Evolutionary conservation across 2,888 invertebrate species (phyloP).

Genomic region (Drosophila nr. perissopoda): DNA sequence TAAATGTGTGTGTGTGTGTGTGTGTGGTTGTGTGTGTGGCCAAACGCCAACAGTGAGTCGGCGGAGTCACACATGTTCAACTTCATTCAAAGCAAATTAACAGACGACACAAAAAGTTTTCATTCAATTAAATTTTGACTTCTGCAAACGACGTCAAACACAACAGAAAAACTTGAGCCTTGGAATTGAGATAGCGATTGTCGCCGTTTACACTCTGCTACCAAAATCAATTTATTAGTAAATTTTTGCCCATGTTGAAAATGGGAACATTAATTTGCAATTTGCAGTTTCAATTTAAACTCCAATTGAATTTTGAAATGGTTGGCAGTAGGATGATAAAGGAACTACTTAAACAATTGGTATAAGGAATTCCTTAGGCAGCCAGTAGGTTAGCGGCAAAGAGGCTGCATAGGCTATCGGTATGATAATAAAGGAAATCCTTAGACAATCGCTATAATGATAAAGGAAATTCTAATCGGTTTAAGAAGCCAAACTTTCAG

Average conservation of each 20-base stretch:
- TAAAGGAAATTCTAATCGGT: not conserved
- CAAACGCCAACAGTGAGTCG: slow-evolving; percentile 18
- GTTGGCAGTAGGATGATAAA: not conserved
- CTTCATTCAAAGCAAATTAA: slow-evolving; percentile 78
- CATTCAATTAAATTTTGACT: slow-evolving; percentile 74
- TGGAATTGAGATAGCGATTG: slow-evolving; percentile 11
- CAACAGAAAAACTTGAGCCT: slow-evolving; percentile 13
- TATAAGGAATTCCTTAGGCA: not conserved
- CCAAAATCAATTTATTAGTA: not conserved
- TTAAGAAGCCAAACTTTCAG: not conserved
- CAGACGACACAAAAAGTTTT: slow-evolving; percentile 73
- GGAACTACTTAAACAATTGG: not conserved
- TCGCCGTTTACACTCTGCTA: slow-evolving; percentile 23
- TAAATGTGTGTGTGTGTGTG: not conserved
- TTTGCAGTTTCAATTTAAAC: not conserved
- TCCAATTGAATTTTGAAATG: not conserved
- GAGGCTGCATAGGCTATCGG: not conserved
- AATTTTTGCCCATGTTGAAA: not conserved
- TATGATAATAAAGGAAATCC: not conserved
- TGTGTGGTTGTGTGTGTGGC: slow-evolving; percentile 17
- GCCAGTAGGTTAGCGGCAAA: not conserved
- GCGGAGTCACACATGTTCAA: slow-evolving; percentile 57
- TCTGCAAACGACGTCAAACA: slow-evolving; percentile 27
- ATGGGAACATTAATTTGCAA: not conserved
- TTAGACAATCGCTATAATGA: not conserved